These are phyloP conservation scores for Bathynomus jamesi DNA, from an alignment of 1,140 invertebrate species.

Conservation along the genomic window DNA sequence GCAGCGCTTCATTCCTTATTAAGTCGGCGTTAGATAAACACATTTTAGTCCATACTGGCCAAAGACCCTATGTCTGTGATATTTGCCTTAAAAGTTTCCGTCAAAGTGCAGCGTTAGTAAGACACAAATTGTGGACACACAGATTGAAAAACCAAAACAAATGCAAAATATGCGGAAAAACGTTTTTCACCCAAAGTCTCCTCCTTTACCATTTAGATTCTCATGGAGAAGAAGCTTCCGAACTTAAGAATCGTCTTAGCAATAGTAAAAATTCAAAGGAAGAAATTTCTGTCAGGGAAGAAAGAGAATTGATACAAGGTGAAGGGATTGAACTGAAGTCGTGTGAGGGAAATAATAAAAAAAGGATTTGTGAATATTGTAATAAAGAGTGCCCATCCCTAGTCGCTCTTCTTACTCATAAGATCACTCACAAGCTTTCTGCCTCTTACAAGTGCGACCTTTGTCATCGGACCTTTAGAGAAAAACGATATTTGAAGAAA, in stretches of 20 bases:
- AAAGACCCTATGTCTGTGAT: slow-evolving; percentile 43
- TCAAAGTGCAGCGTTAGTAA: slow-evolving; percentile 49
- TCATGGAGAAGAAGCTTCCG: slow-evolving; percentile 27
- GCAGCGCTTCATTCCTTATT: slow-evolving; percentile 91
- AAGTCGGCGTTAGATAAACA: slow-evolving; percentile 99
- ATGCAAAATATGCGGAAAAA: slow-evolving; percentile 37
- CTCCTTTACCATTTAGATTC: slow-evolving; percentile 31
- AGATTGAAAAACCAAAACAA: slow-evolving; percentile 35
- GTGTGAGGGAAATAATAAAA: not conserved
- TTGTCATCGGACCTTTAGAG: slow-evolving; percentile 33
- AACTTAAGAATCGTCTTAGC: slow-evolving; percentile 15
- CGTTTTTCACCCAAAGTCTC: slow-evolving; percentile 29
- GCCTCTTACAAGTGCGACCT: slow-evolving; percentile 42
- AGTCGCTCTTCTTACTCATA: slow-evolving; percentile 40
- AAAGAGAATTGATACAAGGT: not conserved
- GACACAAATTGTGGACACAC: slow-evolving; percentile 35
- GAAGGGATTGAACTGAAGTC: not conserved
- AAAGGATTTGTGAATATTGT: slow-evolving; percentile 29
- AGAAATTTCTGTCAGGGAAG: slow-evolving; percentile 3
- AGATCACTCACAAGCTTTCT: slow-evolving; percentile 44
- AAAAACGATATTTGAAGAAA: slow-evolving; percentile 34
- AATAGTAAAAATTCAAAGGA: not conserved
- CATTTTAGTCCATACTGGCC: slow-evolving; percentile 70
- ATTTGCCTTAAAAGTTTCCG: slow-evolving; percentile 54
- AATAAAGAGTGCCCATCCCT: slow-evolving; percentile 25